Evolutionary conservation across 2,113 vertebrate genomes (phyloP).

Genomic region (Ailuropoda melanoleuca): DNA sequence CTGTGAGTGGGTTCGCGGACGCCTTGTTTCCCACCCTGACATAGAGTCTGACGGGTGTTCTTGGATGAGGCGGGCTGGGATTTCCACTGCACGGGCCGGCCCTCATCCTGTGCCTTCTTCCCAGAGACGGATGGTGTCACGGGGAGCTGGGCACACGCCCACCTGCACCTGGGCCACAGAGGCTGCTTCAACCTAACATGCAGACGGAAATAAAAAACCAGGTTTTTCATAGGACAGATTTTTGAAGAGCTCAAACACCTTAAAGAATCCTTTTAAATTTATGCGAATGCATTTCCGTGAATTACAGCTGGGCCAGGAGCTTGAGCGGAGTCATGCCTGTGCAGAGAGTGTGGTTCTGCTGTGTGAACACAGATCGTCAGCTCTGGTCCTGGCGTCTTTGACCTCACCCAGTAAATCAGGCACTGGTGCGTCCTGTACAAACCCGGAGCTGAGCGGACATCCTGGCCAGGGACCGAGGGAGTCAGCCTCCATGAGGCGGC

Average conservation of each 20-base stretch:
- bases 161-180: not conserved
- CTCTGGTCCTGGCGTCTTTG: not conserved
- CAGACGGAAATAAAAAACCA: not conserved
- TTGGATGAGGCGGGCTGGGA: not conserved
- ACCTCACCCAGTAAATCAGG: rapidly evolving
- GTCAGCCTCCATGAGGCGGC: too few relatives aligned
- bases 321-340: not conserved
- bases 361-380: not conserved
- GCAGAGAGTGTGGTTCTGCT: not conserved
- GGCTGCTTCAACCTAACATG: not conserved
- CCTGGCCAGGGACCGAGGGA: too few relatives aligned
- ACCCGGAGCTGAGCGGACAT: too few relatives aligned
- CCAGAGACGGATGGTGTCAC: too few relatives aligned
- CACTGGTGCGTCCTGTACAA: rapidly evolving
- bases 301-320: not conserved
- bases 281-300: not conserved
- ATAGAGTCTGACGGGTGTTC: not conserved
- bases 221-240: not conserved
- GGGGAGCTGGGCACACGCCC: not conserved
- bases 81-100: not conserved
- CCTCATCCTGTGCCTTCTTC: rapidly evolving
- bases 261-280: not conserved
- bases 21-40: not conserved
- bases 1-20: not conserved
- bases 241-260: not conserved